A percentile compares a stretch with the other conserved stretches of the same genome.
phyloP scores from a whole-genome alignment of 1,140 invertebrate genomes.

The Camponotus floridanus region DNA sequence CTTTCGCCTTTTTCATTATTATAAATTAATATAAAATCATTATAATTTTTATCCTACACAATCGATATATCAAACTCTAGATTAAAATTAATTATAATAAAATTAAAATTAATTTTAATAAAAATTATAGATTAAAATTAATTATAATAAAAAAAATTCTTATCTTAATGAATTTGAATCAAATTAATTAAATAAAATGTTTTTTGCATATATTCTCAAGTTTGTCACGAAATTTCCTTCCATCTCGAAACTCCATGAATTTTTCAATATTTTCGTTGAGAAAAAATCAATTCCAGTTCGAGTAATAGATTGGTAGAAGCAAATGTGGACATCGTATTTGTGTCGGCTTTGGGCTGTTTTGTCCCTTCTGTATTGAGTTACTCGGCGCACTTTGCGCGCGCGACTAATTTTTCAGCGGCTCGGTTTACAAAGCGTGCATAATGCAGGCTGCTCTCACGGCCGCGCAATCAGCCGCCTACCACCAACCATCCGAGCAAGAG shows the following conservation, averaged over 20 bases:
- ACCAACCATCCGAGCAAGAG: conserved; percentile 42
- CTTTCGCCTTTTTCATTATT: conserved; percentile 7
- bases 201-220: background rate
- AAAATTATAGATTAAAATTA: too few relatives aligned
- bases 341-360: conserved; percentile 33
- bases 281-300: background rate
- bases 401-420: conserved; percentile 77
- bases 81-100: conserved; percentile 1
- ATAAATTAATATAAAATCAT: background rate
- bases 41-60: background rate
- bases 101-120: too few relatives aligned
- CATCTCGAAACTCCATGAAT: background rate
- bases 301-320: background rate
- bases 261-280: background rate
- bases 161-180: too few relatives aligned
- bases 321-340: background rate
- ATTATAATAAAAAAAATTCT: too few relatives aligned
- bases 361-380: conserved; percentile 66
- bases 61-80: background rate
- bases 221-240: background rate
- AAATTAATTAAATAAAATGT: too few relatives aligned
- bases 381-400: conserved; percentile 42
- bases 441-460: conserved; percentile 67
- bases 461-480: conserved; percentile 74
- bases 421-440: conserved; percentile 77